Base-by-base conservation (phyloP, 2,888 invertebrate species). In the Exephanes ischioxanthus region DNA sequence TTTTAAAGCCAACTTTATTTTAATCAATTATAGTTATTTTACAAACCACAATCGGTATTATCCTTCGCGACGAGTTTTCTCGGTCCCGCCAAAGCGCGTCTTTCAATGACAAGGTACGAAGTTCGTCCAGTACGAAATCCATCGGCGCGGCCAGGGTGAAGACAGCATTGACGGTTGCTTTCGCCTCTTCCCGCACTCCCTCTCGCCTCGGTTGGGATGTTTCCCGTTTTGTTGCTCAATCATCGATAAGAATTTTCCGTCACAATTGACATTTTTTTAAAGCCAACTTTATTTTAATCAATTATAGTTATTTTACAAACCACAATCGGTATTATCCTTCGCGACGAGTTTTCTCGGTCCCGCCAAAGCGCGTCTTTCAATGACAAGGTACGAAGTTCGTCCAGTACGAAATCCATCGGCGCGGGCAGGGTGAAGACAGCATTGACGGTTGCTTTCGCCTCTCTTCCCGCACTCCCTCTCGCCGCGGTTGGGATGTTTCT, bases 121-220 rank as follows among this genome's bases (percentile, higher is more conserved):
- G 1, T 33, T 63, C 30, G n/a, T n/a, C 16, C 61, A 6, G 33
- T 26, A n/a, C 61, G 16, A 63, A 63, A 26, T 63, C 30, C 61
- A 14, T 6, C 61, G 61, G 16, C 14, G 30, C 14, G 30, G 3
- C 26, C 30, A 6, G 30, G 61, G 61, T 5, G 61, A n/a, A 33
- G 61, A 33, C 30, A 30, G 61, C 61, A 63, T 33, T 63, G 61
- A 63, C 61, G 33, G 26, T 63, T 33, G 16, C 61, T 63, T 0
- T 30, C 30, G 61, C 26, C 61, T 33, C 61, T 16, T 33, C 16
- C 16, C 61, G 61, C 30, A n/a, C 61, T 30, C 61, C 16, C 61
- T 33, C 16, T n/a, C n/a, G 61, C 33, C 61, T 6, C 61, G 61
- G 61, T 63, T 2, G 26, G 33, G 16, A 68, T 41, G 22, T 45